phyloP scores from a whole-genome alignment of 1,140 invertebrate genomes.

The Cydia splendana region DNA sequence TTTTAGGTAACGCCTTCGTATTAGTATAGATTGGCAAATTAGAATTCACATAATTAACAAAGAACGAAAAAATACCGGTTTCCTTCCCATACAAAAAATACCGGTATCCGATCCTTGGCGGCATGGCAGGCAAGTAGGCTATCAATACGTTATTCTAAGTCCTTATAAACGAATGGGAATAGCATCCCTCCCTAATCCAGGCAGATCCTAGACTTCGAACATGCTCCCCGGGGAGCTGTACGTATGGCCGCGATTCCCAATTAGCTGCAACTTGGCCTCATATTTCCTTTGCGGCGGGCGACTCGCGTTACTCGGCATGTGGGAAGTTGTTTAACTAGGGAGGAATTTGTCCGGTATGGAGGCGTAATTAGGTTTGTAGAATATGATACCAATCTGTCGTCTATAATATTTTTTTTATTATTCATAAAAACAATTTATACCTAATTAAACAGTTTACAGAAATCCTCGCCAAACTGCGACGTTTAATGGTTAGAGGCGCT shows the following conservation, averaged over 20 bases:
- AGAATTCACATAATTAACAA: too few relatives aligned
- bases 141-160: not conserved
- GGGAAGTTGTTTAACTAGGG: not conserved
- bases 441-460: too few relatives aligned
- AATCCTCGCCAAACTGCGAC: too few relatives aligned
- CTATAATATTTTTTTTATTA: too few relatives aligned
- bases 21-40: too few relatives aligned
- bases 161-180: not conserved
- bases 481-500: too few relatives aligned
- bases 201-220: slow-evolving; percentile 45
- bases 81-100: too few relatives aligned
- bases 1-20: too few relatives aligned
- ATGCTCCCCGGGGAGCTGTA: slow-evolving; percentile 48
- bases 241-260: slow-evolving; percentile 69
- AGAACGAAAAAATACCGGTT: too few relatives aligned
- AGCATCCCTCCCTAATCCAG: slow-evolving; percentile 46
- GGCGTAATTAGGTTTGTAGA: not conserved
- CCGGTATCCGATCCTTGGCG: too few relatives aligned
- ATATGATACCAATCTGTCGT: not conserved
- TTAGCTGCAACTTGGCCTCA: slow-evolving; percentile 65
- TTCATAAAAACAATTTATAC: too few relatives aligned
- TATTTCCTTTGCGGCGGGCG: slow-evolving; percentile 51
- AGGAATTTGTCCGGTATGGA: not conserved
- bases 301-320: not conserved
- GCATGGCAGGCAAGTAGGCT: too few relatives aligned